phyloP scores from a whole-genome alignment of 2,113 vertebrate genomes.

The Peucedramus taeniatus region DNA sequence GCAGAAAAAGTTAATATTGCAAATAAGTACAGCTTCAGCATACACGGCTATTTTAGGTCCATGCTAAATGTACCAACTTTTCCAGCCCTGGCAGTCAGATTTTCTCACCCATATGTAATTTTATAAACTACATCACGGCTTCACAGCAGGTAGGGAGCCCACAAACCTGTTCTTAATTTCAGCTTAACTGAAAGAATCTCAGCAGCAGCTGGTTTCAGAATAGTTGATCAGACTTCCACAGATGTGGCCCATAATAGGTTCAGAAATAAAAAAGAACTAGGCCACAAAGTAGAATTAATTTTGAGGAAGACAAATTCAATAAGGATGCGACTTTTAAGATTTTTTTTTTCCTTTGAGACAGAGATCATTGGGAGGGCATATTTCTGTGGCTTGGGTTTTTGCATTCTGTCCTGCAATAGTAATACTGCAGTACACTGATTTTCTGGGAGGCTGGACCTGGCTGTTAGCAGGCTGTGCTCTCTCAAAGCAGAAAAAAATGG shows the following conservation, averaged over 20 bases:
- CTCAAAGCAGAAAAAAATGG: not conserved
- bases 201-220: constrained; percentile 66
- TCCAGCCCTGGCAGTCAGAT: not conserved
- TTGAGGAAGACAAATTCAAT: constrained; percentile 55
- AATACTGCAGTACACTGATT: not conserved
- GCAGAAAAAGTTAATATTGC: not conserved
- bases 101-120: constrained; percentile 55
- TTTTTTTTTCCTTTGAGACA: not conserved
- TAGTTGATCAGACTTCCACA: constrained; percentile 54
- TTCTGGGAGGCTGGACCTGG: not conserved
- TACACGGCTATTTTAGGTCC: not conserved
- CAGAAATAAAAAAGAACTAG: constrained; percentile 49
- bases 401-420: not conserved
- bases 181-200: constrained; percentile 55
- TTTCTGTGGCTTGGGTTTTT: not conserved
- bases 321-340: not conserved
- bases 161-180: constrained; percentile 73
- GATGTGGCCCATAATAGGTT: constrained; percentile 58
- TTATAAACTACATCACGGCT: constrained; percentile 63
- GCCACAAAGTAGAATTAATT: constrained; percentile 38
- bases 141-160: constrained; percentile 70
- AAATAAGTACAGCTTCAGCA: not conserved
- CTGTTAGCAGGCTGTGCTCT: not conserved
- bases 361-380: not conserved
- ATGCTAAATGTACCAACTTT: not conserved